These are phyloP conservation scores for Euproctis similis DNA, from an alignment of 2,888 invertebrate genomes.

Conservation along the genomic window DNA sequence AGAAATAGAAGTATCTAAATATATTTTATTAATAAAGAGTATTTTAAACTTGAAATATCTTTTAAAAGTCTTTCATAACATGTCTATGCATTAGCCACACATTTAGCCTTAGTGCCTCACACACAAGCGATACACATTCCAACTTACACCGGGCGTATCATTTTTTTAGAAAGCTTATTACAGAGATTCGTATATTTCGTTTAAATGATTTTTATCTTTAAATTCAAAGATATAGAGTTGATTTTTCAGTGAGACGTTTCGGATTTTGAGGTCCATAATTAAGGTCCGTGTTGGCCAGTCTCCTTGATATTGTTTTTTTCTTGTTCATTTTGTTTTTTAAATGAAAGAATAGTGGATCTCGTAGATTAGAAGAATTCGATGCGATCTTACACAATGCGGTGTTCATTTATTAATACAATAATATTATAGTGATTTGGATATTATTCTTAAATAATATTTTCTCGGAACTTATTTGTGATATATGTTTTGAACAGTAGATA, in stretches of 20 bases:
- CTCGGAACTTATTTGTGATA: too few relatives aligned
- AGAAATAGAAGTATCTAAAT: neutral
- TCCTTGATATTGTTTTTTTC: constrained; percentile 70
- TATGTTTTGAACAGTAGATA: too few relatives aligned
- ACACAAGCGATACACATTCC: constrained; percentile 61
- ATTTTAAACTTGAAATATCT: too few relatives aligned
- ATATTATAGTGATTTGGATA: too few relatives aligned
- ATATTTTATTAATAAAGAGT: too few relatives aligned
- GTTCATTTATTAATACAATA: too few relatives aligned
- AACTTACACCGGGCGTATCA: constrained; percentile 50
- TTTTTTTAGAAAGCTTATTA: constrained; percentile 71
- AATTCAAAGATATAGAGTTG: constrained; percentile 10
- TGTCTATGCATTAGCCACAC: constrained; percentile 24
- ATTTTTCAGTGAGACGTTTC: constrained; percentile 15
- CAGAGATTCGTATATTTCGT: constrained; percentile 9
- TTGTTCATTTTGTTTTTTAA: too few relatives aligned
- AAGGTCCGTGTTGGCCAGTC: constrained; percentile 56
- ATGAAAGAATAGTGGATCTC: constrained; percentile 60
- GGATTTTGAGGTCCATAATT: constrained; percentile 46
- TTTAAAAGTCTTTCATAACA: constrained; percentile 36
- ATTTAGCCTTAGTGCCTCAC: constrained; percentile 34
- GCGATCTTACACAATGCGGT: constrained; percentile 30
- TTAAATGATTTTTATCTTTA: constrained; percentile 24
- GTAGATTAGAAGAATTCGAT: constrained; percentile 58
- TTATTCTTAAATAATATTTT: too few relatives aligned